phyloP scores from a whole-genome alignment of 2,113 vertebrate species.

The Marcusenius ussheri region DNA sequence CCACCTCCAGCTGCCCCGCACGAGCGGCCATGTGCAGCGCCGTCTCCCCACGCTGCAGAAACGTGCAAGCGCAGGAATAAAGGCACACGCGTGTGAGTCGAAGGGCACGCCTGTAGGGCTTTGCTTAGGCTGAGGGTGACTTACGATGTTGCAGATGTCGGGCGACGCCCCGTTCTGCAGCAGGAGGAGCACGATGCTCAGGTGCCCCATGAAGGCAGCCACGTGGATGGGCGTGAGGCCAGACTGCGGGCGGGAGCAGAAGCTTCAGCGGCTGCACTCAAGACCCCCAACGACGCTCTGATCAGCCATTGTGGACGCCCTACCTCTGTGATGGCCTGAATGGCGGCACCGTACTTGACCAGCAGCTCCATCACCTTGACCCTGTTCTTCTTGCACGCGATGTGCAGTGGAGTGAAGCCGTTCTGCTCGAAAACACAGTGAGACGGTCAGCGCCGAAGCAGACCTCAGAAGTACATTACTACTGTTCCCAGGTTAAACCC shows the following conservation, averaged over 20 bases:
- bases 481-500: not conserved
- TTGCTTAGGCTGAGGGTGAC: conserved; percentile 41
- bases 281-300: not conserved
- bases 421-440: conserved; percentile 66
- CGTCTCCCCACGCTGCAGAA: conserved; percentile 80
- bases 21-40: conserved; percentile 94
- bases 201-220: conserved; percentile 97
- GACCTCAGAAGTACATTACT: not conserved
- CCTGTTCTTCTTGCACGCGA: conserved; percentile 99
- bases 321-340: conserved; percentile 98
- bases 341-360: conserved; percentile 96
- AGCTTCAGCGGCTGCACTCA: not conserved
- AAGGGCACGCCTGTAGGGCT: not conserved
- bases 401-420: conserved; percentile 98
- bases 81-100: not conserved
- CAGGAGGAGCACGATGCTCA: conserved; percentile 95
- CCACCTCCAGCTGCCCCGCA: conserved; percentile 94
- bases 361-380: conserved; percentile 99
- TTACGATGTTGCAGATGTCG: conserved; percentile 95
- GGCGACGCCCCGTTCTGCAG: conserved; percentile 97
- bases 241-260: conserved; percentile 60
- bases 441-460: not conserved
- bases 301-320: not conserved
- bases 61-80: not conserved
- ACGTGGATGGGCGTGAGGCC: conserved; percentile 98